Conservation (phyloP, 2,113 vertebrate species). For the Festucalex cinctus region DNA sequence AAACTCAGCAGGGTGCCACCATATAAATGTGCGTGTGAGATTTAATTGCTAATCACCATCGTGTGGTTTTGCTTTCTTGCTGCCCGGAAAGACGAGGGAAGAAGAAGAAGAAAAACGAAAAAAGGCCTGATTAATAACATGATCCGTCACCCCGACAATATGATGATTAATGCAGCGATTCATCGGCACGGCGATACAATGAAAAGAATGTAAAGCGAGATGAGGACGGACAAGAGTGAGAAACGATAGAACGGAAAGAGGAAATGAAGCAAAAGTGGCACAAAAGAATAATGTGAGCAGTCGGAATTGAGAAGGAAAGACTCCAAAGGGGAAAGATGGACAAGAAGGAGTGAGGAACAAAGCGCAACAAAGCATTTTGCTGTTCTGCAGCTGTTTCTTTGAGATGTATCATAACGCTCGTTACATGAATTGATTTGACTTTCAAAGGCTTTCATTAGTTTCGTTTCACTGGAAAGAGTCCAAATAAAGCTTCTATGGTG, state of each 20-base stretch:
- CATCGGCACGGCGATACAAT: conserved; percentile 62
- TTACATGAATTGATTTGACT: conserved; percentile 23
- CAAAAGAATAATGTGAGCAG: conserved; percentile 3
- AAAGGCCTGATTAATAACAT: conserved; percentile 61
- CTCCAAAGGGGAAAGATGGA: conserved; percentile 12
- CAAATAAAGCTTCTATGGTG: conserved; percentile 23
- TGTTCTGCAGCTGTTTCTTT: conserved; percentile 1
- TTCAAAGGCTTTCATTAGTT: conserved; percentile 48
- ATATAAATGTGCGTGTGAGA: conserved; percentile 26
- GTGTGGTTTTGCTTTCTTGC: conserved; percentile 53
- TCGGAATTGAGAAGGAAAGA: conserved; percentile 9
- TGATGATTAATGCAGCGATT: conserved; percentile 67
- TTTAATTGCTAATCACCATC: conserved; percentile 61
- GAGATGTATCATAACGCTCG: conserved; percentile 23
- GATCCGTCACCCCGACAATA: conserved; percentile 59
- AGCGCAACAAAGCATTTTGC: not conserved
- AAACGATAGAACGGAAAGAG: conserved; percentile 3
- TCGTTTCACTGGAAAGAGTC: conserved; percentile 36
- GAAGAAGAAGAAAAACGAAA: not conserved
- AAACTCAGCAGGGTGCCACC: conserved; percentile 42
- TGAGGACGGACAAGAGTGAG: not conserved
- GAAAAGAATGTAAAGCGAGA: conserved; percentile 49
- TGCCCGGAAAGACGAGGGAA: conserved; percentile 8
- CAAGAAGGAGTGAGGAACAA: not conserved
- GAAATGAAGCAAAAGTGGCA: conserved; percentile 10